Percentiles rank a stretch among this genome's conserved stretches.
phyloP scores from a whole-genome alignment of 2,113 vertebrate genomes.

The Aplodontia rufa region DNA sequence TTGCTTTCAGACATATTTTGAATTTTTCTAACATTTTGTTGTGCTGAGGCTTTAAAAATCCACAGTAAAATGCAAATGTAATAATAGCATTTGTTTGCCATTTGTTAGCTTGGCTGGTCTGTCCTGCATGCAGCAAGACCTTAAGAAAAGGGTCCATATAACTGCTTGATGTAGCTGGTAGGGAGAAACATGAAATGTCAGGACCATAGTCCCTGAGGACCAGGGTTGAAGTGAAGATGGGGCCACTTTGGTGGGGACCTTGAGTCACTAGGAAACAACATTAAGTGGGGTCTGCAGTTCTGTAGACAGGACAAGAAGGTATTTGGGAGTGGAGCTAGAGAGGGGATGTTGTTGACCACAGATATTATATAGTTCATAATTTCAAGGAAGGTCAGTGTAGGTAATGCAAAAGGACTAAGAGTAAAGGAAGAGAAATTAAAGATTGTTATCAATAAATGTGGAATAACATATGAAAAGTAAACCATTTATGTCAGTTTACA shows the following conservation, averaged over 20 bases:
- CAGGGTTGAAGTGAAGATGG: neutral
- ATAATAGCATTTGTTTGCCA: neutral
- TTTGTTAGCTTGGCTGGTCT: conserved; percentile 9
- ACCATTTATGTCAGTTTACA: neutral
- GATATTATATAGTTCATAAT: neutral
- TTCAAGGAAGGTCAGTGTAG: neutral
- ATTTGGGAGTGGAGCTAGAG: neutral
- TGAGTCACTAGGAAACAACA: neutral
- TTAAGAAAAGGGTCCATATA: neutral
- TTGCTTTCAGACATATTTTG: neutral
- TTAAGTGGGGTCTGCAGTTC: neutral
- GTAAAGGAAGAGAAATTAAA: neutral
- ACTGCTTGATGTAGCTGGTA: neutral
- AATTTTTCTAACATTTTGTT: conserved; percentile 9
- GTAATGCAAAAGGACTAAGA: neutral
- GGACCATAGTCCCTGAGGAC: neutral
- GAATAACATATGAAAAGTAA: conserved; percentile 4
- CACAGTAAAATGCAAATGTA: neutral
- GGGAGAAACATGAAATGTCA: neutral
- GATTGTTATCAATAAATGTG: neutral
- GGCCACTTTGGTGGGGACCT: neutral
- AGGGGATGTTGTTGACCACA: neutral
- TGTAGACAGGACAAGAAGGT: neutral
- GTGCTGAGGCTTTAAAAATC: neutral
- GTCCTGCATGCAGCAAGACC: neutral